These are phyloP conservation scores for Mormoops blainvillei DNA, from an alignment of 2,113 vertebrate genomes.

Conservation along the genomic window DNA sequence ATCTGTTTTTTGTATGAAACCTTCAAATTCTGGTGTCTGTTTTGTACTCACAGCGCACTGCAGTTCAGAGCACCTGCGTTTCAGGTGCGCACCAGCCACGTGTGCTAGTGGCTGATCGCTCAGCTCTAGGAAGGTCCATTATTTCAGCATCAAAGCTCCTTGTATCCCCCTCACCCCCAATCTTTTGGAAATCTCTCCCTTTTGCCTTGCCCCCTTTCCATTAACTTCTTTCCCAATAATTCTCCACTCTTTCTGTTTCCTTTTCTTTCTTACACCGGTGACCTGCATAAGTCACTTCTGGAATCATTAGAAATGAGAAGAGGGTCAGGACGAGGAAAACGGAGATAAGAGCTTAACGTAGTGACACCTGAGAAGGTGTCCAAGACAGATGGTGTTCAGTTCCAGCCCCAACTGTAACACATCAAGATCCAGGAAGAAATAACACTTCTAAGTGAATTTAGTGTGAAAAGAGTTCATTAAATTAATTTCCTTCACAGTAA, in stretches of 20 bases:
- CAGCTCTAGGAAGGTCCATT: not conserved
- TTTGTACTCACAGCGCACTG: not conserved
- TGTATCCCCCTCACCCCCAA: not conserved
- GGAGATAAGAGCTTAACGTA: not conserved
- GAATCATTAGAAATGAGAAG: not conserved
- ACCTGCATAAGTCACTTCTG: not conserved
- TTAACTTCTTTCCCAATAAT: not conserved
- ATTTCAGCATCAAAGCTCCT: not conserved
- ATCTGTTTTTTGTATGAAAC: not conserved
- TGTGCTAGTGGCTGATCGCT: too few relatives aligned
- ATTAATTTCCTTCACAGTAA: slow-evolving; percentile 29
- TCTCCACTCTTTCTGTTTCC: not conserved
- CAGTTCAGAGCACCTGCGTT: not conserved
- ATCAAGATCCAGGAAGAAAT: slow-evolving; percentile 9
- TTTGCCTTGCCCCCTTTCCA: not conserved
- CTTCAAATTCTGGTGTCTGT: not conserved
- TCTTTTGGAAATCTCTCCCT: not conserved
- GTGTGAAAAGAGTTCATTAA: not conserved
- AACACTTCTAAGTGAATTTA: not conserved
- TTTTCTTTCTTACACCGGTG: not conserved
- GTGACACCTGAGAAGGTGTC: not conserved
- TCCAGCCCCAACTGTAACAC: not conserved
- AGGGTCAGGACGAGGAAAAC: not conserved
- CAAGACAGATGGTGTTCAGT: not conserved
- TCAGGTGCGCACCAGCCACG: not conserved